phyloP scores from a whole-genome alignment of 2,888 invertebrate species.

The Andrena minutula region DNA sequence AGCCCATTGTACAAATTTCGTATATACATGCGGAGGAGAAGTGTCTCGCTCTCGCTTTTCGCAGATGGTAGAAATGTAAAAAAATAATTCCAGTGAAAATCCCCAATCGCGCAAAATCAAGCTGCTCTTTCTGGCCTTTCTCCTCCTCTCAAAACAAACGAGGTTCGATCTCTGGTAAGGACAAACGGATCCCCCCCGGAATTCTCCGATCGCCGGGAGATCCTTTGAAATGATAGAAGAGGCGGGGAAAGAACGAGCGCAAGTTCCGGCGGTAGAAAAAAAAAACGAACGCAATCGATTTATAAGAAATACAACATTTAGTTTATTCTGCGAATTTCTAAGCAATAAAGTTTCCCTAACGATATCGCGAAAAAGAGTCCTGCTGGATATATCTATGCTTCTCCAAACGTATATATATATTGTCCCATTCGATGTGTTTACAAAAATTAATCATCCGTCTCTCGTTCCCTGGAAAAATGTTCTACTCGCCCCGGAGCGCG shows the following conservation, averaged over 20 bases:
- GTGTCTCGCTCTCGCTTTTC: constrained; percentile 42
- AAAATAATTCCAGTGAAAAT: constrained; percentile 53
- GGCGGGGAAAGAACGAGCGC: not conserved
- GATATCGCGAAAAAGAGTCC: constrained; percentile 79
- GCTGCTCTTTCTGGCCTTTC: constrained; percentile 14
- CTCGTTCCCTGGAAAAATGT: constrained; percentile 76
- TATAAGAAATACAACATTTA: constrained; percentile 84
- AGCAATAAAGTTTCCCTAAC: constrained; percentile 83
- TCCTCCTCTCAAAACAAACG: not conserved
- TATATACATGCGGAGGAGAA: constrained; percentile 51
- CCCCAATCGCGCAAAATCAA: constrained; percentile 31
- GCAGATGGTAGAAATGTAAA: constrained; percentile 52
- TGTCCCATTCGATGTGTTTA: constrained; percentile 73
- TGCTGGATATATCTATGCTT: constrained; percentile 65
- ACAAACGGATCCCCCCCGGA: not conserved
- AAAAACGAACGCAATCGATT: constrained; percentile 52
- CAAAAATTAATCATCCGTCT: constrained; percentile 76
- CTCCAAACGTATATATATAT: constrained; percentile 62
- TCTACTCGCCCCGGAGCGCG: constrained; percentile 66
- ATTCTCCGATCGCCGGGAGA: not conserved
- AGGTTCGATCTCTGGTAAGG: constrained; percentile 5
- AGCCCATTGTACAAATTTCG: constrained; percentile 56
- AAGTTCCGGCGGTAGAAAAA: constrained; percentile 45
- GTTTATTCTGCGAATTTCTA: constrained; percentile 83
- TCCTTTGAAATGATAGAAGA: not conserved